Percentiles rank a stretch among this genome's conserved stretches.
phyloP scores from a whole-genome alignment of 2,797 vertebrate species.

The Rachycentron canadum region DNA sequence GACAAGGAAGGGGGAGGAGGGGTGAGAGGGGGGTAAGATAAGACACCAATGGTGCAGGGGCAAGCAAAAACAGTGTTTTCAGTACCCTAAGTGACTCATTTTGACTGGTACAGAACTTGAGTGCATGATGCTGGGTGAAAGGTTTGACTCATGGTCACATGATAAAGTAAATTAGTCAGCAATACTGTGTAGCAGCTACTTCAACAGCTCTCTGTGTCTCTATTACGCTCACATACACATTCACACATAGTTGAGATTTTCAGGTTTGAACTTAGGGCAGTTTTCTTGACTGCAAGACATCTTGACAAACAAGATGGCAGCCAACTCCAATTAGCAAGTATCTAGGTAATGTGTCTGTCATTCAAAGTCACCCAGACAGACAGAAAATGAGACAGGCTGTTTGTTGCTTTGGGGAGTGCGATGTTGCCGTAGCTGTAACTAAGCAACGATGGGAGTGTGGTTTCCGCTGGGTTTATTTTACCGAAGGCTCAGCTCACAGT shows the following conservation, averaged over 20 bases:
- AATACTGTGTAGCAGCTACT: conserved; percentile 21
- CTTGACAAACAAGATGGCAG: conserved; percentile 41
- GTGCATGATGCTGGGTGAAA: conserved; percentile 33
- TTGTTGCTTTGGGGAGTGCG: conserved; percentile 22
- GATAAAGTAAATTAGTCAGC: conserved; percentile 51
- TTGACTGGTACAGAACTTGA: neutral
- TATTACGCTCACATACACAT: neutral
- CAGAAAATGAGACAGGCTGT: conserved; percentile 48
- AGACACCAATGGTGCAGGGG: conserved; percentile 11
- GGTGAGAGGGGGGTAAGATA: conserved; percentile 12
- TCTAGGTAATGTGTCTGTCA: conserved; percentile 40
- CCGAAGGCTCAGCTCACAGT: conserved; percentile 12
- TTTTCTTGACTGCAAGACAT: conserved; percentile 44
- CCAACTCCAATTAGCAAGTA: conserved; percentile 33
- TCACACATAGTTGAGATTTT: conserved; percentile 21
- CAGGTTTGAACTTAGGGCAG: conserved; percentile 1
- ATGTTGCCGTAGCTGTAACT: conserved; percentile 40
- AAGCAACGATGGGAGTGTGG: conserved; percentile 12
- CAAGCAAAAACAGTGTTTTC: conserved; percentile 19
- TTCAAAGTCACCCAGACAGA: conserved; percentile 38
- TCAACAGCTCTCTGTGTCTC: conserved; percentile 7
- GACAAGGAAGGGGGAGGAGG: conserved; percentile 24
- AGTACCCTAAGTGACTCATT: neutral
- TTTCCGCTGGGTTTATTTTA: conserved; percentile 55
- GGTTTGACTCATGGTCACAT: conserved; percentile 53